Evolutionary conservation across 2,113 vertebrate genomes (phyloP), one percentile per base, ranked within the genome.

Genomic region (Phycodurus eques): DNA sequence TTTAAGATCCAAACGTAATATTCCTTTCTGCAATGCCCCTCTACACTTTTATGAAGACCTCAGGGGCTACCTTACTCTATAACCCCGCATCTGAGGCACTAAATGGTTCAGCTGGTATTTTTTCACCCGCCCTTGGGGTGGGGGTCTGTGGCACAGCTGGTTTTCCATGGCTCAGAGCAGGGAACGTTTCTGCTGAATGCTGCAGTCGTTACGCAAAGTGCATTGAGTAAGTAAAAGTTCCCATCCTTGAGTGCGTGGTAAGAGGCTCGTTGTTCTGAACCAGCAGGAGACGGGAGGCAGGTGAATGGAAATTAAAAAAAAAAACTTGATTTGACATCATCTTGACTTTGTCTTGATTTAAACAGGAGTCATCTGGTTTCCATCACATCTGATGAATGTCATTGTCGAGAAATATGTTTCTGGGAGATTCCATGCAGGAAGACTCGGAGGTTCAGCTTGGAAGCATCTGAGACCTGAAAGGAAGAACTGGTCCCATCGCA

Each of bases 281-380:
- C 69, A 42, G 74, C 22, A 10, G 73, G 39, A 70, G 68, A 81
- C 64, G 76, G 88, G 85, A 79, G 74, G 65, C 76, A 64, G 71
- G 84, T 79, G 74, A 81, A 84, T 78, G 79, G 76, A 83, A 91
- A 88, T 86, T 87, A 89, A 92, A 85, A 66, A 46, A 47, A 22
- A 43, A 39, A 20, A 27, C 27, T 27, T 27, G 27, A 27, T 27
- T 27, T 27, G 27, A 27, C 59, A n/a, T 57, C 51, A 9, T 62
- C 9, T 42, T 13, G n/a, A 44, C 20, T 65, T 42, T 10, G n/a
- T 11, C n/a, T 43, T 43, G 20, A 22, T 3, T 22, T 19, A 11
- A 56, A 56, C 53, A 59, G 11, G 27, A n/a, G 47, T 71, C 80
- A 79, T 81, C 66, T 84, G 74, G 9, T 67, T 66, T 71, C 19